Percentiles rank a stretch among this genome's conserved stretches.
phyloP scores from a whole-genome alignment of 2,888 invertebrate genomes.

The Didymodactylos carnosus region DNA sequence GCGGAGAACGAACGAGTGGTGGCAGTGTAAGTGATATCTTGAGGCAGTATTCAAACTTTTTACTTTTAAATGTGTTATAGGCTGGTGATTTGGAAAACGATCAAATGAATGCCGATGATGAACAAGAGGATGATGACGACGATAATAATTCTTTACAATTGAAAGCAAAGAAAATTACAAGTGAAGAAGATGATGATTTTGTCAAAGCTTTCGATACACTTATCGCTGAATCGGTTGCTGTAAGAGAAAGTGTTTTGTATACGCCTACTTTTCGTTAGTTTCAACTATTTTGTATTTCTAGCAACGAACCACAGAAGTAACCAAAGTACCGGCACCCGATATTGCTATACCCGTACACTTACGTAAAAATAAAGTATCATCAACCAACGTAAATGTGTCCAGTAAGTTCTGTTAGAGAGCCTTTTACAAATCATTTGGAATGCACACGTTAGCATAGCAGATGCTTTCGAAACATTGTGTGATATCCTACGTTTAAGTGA shows the following conservation, averaged over 20 bases:
- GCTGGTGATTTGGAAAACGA: too few species aligned
- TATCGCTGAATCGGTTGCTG: slow-evolving; percentile 58
- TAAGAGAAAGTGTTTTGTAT: slow-evolving; percentile 14
- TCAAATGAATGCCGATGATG: too few species aligned
- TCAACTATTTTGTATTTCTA: slow-evolving; percentile 10
- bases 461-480: too few species aligned
- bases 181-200: slow-evolving; percentile 64
- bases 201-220: slow-evolving; percentile 70
- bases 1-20: neutral
- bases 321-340: slow-evolving; percentile 49
- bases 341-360: slow-evolving; percentile 12
- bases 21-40: neutral
- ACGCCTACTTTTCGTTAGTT: neutral
- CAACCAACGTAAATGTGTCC: neutral
- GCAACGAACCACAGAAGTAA: slow-evolving; percentile 40
- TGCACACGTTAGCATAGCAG: too few species aligned
- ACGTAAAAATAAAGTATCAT: neutral
- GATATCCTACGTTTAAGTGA: too few species aligned
- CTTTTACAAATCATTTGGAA: too few species aligned
- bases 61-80: too few species aligned
- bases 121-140: neutral
- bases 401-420: neutral
- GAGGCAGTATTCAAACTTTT: too few species aligned
- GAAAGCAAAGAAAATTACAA: slow-evolving; percentile 17
- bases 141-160: slow-evolving; percentile 21